phyloP scores from a whole-genome alignment of 2,888 invertebrate species.

The Plebejus melissa region DNA sequence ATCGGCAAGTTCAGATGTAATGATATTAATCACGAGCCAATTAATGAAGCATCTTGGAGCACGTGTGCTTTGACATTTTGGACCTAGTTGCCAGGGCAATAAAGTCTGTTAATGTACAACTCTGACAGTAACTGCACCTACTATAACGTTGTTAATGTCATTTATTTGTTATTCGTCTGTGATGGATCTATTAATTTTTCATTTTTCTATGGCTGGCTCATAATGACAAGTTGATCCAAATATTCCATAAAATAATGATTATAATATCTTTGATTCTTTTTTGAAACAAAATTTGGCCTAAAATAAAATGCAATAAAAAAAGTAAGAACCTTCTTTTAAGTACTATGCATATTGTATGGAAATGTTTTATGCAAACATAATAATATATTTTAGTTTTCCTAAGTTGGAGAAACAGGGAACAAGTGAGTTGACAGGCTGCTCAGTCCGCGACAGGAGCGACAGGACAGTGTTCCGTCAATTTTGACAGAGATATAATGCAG shows the following conservation, averaged over 20 bases:
- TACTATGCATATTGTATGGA: no score
- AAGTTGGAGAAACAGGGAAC: neutral
- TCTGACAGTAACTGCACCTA: neutral
- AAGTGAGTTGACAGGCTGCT: neutral
- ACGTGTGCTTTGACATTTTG: neutral
- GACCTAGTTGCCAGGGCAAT: neutral
- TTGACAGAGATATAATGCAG: neutral
- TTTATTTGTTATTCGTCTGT: neutral
- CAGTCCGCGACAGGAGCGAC: neutral
- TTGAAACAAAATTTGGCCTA: no score
- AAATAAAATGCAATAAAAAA: no score
- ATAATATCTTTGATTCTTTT: no score
- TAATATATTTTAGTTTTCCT: neutral
- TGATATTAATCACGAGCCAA: constrained; percentile 4
- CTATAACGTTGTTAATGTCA: neutral
- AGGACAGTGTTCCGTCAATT: constrained; percentile 14
- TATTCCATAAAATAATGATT: no score
- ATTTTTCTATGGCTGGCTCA: neutral
- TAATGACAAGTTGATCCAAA: no score
- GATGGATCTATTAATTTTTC: neutral
- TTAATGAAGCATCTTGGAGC: neutral
- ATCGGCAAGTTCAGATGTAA: constrained; percentile 16
- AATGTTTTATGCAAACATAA: neutral
- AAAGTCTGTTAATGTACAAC: neutral
- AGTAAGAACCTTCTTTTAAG: no score